A percentile compares a stretch with the other conserved stretches of the same genome.
Conservation (phyloP, 1,140 invertebrate species). For the Aleiodes sp. region DNA sequence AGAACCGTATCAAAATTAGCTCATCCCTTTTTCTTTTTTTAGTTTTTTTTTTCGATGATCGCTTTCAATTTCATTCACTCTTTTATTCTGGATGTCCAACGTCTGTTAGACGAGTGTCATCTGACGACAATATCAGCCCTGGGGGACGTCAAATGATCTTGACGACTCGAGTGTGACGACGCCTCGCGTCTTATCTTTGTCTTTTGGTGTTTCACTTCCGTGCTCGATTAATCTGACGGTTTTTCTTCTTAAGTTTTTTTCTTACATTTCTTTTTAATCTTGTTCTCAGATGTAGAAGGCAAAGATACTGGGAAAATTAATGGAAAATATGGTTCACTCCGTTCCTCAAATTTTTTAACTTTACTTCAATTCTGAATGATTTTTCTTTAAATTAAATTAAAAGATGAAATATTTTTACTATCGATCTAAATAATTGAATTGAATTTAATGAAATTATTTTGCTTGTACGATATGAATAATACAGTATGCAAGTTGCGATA, state of each 20-base stretch:
- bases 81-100: not conserved
- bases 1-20: conserved; percentile 57
- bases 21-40: conserved; percentile 23
- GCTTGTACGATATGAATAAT: conserved; percentile 21
- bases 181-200: not conserved
- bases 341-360: not conserved
- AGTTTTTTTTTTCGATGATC: conserved; percentile 35
- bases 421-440: not conserved
- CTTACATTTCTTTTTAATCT: too few relatives aligned
- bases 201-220: not conserved
- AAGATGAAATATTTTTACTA: conserved; percentile 8
- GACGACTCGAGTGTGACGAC: conserved; percentile 49
- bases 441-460: not conserved
- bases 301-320: too few relatives aligned
- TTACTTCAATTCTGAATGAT: conserved; percentile 10
- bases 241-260: conserved; percentile 15
- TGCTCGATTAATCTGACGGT: conserved; percentile 15
- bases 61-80: conserved; percentile 33
- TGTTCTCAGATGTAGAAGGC: too few relatives aligned
- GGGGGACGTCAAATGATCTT: conserved; percentile 41
- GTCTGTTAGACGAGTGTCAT: not conserved
- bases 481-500: conserved; percentile 35
- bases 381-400: too few relatives aligned
- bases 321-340: too few relatives aligned
- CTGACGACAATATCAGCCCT: not conserved